Evolutionary conservation across 2,113 vertebrate genomes (phyloP).

Genomic region (Gnathonemus longibarbis): DNA sequence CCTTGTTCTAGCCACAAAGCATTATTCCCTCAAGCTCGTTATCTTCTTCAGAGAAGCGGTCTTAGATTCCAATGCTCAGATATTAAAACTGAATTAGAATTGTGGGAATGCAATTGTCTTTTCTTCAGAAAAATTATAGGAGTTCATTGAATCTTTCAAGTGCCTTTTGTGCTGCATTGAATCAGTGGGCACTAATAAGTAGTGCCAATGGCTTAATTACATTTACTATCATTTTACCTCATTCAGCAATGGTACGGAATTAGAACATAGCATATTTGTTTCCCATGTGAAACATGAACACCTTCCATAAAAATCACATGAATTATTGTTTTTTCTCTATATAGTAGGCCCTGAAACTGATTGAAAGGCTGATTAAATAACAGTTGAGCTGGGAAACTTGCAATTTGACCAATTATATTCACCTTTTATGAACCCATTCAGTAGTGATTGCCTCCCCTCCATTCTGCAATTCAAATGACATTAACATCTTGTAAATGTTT

Average conservation of each 20-base stretch:
- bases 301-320: neutral
- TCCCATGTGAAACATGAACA: neutral
- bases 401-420: slow-evolving; percentile 21
- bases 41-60: slow-evolving; percentile 46
- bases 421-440: slow-evolving; percentile 15
- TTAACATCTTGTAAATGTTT: slow-evolving; percentile 56
- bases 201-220: neutral
- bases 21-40: slow-evolving; percentile 53
- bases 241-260: neutral
- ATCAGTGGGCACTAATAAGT: slow-evolving; percentile 11
- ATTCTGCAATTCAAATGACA: slow-evolving; percentile 28
- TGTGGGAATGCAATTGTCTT: slow-evolving; percentile 39
- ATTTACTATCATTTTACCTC: neutral
- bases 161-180: slow-evolving; percentile 41
- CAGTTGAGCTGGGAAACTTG: slow-evolving; percentile 1
- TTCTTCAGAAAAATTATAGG: slow-evolving; percentile 38
- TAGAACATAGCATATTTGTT: neutral
- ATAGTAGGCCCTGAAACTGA: neutral
- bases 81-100: slow-evolving; percentile 48
- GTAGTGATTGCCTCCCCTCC: slow-evolving; percentile 28
- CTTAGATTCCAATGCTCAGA: slow-evolving; percentile 53
- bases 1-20: slow-evolving; percentile 42
- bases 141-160: slow-evolving; percentile 33
- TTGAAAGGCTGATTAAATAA: slow-evolving; percentile 26
- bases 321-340: neutral